Base-by-base conservation (phyloP, 2,113 vertebrate genomes). In the Gopherus flavomarginatus region DNA sequence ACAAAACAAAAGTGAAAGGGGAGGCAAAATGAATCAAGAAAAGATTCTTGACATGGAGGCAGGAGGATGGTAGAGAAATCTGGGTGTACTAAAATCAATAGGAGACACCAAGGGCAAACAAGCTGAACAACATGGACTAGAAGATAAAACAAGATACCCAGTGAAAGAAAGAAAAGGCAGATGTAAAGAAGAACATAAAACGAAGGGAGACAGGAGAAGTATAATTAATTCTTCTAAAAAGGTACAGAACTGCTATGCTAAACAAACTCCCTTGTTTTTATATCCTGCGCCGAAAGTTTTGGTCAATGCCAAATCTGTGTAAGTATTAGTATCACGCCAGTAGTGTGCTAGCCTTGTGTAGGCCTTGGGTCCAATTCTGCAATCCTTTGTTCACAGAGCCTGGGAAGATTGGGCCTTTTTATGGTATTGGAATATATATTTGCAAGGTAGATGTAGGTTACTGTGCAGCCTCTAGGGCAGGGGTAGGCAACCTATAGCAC, bases 301-400 rank as follows among this genome's bases (percentile, higher is more conserved):
- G 49, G 53, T 79, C 86, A 89, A 87, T 94, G 85, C 87, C 21
- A 78, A 72, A 57, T 72, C 83, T 94, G 90, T 89, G 93, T 59
- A 78, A 92, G 56, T 96, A 93, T 90, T 93, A 92, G 89, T 92
- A 94, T 97, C 95, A 93, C 93, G 90, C 95, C 83, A 92, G 92
- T 90, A 90, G 85, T 89, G 91, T 96, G 89, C 90, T 53, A 93
- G 83, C 2, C 72, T 90, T 93, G 14, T 72, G 16, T 2, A n/a
- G 65, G 5, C n/a, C 38, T 72, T 72, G n/a, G 65, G 89, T 87
- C 93, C 91, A 89, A 92, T 95, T 97, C 93, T 96, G 83, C 89
- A 96, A 95, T 81, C 92, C 79, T 88, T 94, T 93, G 92, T 90
- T 95, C 89, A 96, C 81, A 91, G 92, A 95, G 91, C 77, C 91